A percentile compares a stretch with the other conserved stretches of the same genome.
phyloP scores from a whole-genome alignment of 2,888 invertebrate genomes.

The Idaea straminata region DNA sequence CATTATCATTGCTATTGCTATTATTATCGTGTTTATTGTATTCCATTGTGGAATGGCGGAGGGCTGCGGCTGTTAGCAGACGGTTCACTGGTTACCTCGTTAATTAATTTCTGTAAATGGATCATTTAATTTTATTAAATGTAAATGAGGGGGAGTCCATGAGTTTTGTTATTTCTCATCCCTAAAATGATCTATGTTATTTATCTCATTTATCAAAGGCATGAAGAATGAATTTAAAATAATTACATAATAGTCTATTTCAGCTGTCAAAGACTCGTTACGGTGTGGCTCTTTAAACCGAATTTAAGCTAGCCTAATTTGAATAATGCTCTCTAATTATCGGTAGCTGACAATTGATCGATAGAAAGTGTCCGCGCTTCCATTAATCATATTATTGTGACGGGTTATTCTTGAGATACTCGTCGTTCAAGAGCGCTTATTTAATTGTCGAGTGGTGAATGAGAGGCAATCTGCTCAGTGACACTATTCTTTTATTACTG shows the following conservation, averaged over 20 bases:
- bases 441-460: slow-evolving; percentile 77
- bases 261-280: slow-evolving; percentile 20
- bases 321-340: slow-evolving; percentile 65
- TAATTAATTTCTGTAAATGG: slow-evolving; percentile 79
- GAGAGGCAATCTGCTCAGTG: slow-evolving; percentile 76
- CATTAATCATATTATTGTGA: slow-evolving; percentile 74
- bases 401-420: slow-evolving; percentile 58
- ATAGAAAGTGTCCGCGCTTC: slow-evolving; percentile 61
- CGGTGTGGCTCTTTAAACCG: slow-evolving; percentile 37
- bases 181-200: slow-evolving; percentile 45
- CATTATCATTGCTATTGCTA: slow-evolving; percentile 63
- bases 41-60: slow-evolving; percentile 27
- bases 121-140: slow-evolving; percentile 80
- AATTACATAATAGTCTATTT: slow-evolving; percentile 20
- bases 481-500: slow-evolving; percentile 73
- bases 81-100: slow-evolving; percentile 74
- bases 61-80: slow-evolving; percentile 57
- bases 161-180: slow-evolving; percentile 50
- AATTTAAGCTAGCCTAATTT: slow-evolving; percentile 50
- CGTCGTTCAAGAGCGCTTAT: slow-evolving; percentile 72
- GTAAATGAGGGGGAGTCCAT: slow-evolving; percentile 73
- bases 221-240: slow-evolving; percentile 12
- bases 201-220: slow-evolving; percentile 32
- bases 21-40: slow-evolving; percentile 53
- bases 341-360: slow-evolving; percentile 73